Evolutionary conservation across 2,113 vertebrate species (phyloP).

Genomic region (Sebastes fasciatus): DNA sequence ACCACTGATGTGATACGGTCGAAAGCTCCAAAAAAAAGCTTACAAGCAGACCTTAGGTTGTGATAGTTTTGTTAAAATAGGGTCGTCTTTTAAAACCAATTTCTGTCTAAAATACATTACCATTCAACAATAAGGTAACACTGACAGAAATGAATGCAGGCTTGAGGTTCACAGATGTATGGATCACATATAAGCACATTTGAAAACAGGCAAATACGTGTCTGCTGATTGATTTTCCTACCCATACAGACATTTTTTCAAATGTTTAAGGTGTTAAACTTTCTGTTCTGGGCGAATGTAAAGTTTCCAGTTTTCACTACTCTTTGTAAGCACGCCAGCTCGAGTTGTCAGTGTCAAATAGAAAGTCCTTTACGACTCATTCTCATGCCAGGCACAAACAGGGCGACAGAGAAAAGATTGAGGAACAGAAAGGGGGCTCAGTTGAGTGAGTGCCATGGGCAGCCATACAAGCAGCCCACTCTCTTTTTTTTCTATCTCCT

Average conservation of each 20-base stretch:
- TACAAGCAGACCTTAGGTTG: background rate
- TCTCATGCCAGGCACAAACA: conserved; percentile 72
- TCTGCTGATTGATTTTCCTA: background rate
- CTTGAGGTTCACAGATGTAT: no score
- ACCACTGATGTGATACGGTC: background rate
- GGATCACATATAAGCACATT: background rate
- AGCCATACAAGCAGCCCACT: conserved; percentile 52
- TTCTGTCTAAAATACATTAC: background rate
- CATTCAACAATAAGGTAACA: background rate
- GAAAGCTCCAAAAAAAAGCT: background rate
- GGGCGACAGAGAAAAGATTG: conserved; percentile 47
- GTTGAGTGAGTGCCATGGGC: conserved; percentile 53
- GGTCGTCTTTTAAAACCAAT: background rate
- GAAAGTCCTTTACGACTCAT: conserved; percentile 52
- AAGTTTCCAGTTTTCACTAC: conserved; percentile 3
- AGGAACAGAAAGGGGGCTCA: conserved; percentile 57
- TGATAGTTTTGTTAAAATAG: no score
- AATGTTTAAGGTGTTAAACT: background rate
- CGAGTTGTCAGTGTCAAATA: conserved; percentile 39
- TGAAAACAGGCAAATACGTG: background rate
- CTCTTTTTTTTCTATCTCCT: background rate
- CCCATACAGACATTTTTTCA: background rate
- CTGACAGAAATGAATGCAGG: background rate
- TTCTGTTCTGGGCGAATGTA: background rate
- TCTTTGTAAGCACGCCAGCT: conserved; percentile 32